Evolutionary conservation across 2,797 vertebrate genomes (phyloP).

Genomic region (Phyllotis vaccarum): DNA sequence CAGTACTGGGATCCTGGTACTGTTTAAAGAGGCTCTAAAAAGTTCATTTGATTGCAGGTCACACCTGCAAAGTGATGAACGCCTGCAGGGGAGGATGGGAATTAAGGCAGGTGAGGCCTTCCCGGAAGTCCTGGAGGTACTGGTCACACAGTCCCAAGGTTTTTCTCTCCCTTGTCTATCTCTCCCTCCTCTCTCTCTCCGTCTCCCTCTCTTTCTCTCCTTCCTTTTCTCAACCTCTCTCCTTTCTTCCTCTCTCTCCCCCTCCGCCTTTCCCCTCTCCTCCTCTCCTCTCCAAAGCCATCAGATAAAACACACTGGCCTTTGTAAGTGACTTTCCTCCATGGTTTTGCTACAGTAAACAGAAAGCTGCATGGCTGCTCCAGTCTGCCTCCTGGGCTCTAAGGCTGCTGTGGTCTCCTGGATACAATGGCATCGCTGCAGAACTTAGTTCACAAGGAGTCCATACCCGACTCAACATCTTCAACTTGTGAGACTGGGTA

Average conservation of each 20-base stretch:
- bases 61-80: too few relatives aligned
- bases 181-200: not conserved
- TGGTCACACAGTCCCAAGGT: not conserved
- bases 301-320: not conserved
- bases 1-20: not conserved
- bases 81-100: not conserved
- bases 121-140: too few relatives aligned
- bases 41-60: not conserved
- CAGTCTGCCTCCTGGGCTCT: not conserved
- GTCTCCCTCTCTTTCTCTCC: not conserved
- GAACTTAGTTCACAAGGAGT: not conserved
- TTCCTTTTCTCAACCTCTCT: not conserved
- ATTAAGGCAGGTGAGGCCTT: not conserved
- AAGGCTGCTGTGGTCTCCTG: not conserved
- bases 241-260: not conserved
- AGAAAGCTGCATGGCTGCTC: not conserved
- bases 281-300: not conserved
- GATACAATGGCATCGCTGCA: not conserved
- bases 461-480: not conserved
- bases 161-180: not conserved
- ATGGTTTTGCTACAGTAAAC: not conserved
- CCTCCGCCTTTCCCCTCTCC: not conserved
- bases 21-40: not conserved
- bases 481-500: not conserved
- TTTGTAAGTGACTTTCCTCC: not conserved